Percentiles rank a stretch among this genome's conserved stretches.
phyloP scores from a whole-genome alignment of 2,888 invertebrate species.

The Luperina testacea region DNA sequence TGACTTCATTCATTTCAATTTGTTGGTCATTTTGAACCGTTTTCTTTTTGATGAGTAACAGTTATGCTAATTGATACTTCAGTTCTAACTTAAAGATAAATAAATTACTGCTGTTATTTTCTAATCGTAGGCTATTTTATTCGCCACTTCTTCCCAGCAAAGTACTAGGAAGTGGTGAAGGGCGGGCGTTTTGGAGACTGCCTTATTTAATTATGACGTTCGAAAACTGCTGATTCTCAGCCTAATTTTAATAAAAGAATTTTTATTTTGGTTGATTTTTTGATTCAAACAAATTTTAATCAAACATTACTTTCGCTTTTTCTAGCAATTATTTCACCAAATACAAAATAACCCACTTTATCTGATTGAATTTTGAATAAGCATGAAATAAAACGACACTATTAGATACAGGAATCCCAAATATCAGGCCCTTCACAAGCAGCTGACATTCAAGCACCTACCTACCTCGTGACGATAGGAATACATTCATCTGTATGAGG shows the following conservation, averaged over 20 bases:
- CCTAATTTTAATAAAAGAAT: neutral
- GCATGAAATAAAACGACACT: conserved; percentile 50
- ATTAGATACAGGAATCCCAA: conserved; percentile 55
- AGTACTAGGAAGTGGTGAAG: neutral
- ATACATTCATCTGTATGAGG: conserved; percentile 50
- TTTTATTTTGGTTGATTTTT: neutral
- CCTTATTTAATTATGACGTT: neutral
- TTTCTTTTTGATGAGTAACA: conserved; percentile 4
- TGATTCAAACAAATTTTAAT: no score
- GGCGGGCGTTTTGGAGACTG: neutral
- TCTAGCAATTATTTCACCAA: neutral
- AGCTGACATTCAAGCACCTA: conserved; percentile 58
- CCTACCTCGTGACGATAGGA: conserved; percentile 58
- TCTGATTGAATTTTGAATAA: conserved; percentile 27
- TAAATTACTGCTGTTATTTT: neutral
- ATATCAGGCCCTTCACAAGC: conserved; percentile 62
- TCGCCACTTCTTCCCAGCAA: neutral
- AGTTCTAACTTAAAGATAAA: neutral
- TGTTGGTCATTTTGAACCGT: neutral
- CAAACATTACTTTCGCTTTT: neutral
- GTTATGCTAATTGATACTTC: neutral
- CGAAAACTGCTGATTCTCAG: no score
- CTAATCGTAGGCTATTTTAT: neutral
- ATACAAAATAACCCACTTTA: conserved; percentile 7
- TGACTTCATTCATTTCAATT: conserved; percentile 1